Percentiles rank a stretch among this genome's conserved stretches.
phyloP scores from a whole-genome alignment of 2,888 invertebrate genomes.

The Apodemia hepburni region DNA sequence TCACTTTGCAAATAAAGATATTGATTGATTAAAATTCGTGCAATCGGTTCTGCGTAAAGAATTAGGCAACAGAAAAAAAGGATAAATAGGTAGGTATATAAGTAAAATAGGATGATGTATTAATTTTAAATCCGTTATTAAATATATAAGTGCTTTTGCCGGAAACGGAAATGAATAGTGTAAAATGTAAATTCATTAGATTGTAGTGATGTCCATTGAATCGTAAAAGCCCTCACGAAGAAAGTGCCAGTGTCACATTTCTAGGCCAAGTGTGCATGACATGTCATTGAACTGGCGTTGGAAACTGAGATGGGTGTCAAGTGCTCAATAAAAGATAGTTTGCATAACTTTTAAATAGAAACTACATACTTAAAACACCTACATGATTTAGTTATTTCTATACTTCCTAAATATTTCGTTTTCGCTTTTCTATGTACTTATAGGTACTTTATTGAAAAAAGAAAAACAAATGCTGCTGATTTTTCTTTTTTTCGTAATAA shows the following conservation, averaged over 20 bases:
- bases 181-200: slow-evolving; percentile 13
- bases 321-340: slow-evolving; percentile 34
- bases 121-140: no score
- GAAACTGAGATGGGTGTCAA: slow-evolving; percentile 52
- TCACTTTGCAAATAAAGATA: no score
- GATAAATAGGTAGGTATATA: no score
- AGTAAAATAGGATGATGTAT: no score
- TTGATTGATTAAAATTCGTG: no score
- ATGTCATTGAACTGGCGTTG: slow-evolving; percentile 64
- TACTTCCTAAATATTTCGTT: not conserved
- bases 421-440: not conserved
- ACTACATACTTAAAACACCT: not conserved
- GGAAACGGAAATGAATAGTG: slow-evolving; percentile 38
- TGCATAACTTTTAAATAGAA: slow-evolving; percentile 19
- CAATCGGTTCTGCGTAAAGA: no score
- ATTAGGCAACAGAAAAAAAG: no score
- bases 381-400: slow-evolving; percentile 2
- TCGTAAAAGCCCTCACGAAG: slow-evolving; percentile 63
- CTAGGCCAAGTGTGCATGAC: slow-evolving; percentile 67
- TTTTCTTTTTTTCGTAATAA: no score
- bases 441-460: not conserved
- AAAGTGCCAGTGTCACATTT: slow-evolving; percentile 69
- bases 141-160: slow-evolving; percentile 30
- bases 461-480: not conserved
- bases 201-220: slow-evolving; percentile 52